Base-by-base conservation (phyloP, 2,797 vertebrate species). In the Myotis daubentonii region DNA sequence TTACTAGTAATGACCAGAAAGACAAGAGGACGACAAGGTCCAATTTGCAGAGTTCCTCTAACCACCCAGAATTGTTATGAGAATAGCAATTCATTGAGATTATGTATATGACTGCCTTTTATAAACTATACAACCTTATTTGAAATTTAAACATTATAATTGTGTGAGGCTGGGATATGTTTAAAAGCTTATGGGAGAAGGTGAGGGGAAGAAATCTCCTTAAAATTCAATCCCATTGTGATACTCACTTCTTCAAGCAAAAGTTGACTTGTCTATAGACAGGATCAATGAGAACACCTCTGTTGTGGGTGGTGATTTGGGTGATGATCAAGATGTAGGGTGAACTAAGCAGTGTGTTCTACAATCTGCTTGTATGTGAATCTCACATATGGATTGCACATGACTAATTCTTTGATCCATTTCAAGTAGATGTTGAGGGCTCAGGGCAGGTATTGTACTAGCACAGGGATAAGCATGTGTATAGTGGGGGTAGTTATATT, bases 171-270 rank as follows among this genome's bases (percentile, higher is more conserved):
- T 51, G 36, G 72, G 44, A 33, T 4, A 30, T 75, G 17, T 86
- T 74, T 65, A 87, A 93, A 94, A 20, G 38, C 4, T 13, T 70
- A 33, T 17, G 25, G 80, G 62, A 68, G 38, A 79, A 53, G 36
- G 36, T 8, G 12, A 81, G 22, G 22, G 6, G 23, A 84, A 90
- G 51, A 89, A 23, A 30, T 84, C 55, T 51, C 49, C 74, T 92
- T 93, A 85, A 92, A 57, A 22, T 82, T 75, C 55, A 91, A 75
- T 57, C 8, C 13, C 28, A 82, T 1, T 15, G 53, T 72, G 23
- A 60, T 1, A 83, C 5, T 89, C 20, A 94, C 72, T 38, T 93
- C 44, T 75, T 86, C 44, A 89, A 95, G 74, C 3, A 71, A 70
- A 84, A 33, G 28, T 36, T 74, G 60, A 76, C 16, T 88, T 79